These are phyloP conservation scores for Coregonus sp. DNA, from an alignment of 2,797 vertebrate species.

Conservation along the genomic window DNA sequence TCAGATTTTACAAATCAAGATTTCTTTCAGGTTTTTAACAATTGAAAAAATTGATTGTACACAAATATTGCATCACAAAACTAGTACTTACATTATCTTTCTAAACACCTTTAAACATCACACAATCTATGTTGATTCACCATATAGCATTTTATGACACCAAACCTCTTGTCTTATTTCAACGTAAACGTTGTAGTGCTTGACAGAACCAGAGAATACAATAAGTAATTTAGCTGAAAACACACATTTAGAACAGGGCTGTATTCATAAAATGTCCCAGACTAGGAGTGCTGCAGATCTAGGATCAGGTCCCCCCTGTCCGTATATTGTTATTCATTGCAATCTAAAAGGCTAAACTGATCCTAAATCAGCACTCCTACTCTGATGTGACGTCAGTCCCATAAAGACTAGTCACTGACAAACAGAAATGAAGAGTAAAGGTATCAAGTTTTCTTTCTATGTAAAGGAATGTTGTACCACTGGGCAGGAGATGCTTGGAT, in stretches of 20 bases:
- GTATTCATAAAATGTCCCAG: no score
- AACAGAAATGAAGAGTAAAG: neutral
- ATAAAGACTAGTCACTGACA: neutral
- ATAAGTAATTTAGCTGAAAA: neutral
- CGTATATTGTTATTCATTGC: no score
- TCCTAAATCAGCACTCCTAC: no score
- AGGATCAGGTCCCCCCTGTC: no score
- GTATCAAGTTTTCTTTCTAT: constrained; percentile 23
- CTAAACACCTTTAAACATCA: neutral
- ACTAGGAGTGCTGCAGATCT: no score
- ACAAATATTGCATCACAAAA: neutral
- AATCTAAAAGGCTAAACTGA: no score
- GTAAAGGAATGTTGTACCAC: constrained; percentile 29
- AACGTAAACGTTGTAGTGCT: neutral
- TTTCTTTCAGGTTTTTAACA: neutral
- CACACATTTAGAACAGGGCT: neutral
- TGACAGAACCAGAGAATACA: no score
- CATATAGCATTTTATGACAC: neutral
- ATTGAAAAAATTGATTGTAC: neutral
- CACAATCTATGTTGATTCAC: no score
- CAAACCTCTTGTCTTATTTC: neutral
- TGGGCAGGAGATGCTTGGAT: neutral
- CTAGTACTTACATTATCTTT: neutral
- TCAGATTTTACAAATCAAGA: neutral
- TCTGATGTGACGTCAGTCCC: no score